These are phyloP conservation scores for Orthonychiurus folsomi DNA, from an alignment of 2,888 invertebrate genomes.

Conservation along the genomic window DNA sequence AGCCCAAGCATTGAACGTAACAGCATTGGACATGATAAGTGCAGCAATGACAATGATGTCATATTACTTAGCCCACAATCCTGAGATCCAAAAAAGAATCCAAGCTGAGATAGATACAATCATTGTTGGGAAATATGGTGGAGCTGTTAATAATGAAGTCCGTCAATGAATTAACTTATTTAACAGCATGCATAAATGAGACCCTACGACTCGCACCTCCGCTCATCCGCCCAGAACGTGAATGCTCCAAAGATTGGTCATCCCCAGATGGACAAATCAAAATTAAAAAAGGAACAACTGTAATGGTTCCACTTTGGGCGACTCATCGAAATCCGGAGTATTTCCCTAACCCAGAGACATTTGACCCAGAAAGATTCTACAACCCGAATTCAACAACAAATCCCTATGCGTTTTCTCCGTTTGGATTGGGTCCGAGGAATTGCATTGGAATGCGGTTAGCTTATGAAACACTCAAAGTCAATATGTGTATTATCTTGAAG, in stretches of 20 bases:
- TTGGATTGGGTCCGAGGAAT: constrained; percentile 27
- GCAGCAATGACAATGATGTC: constrained; percentile 28
- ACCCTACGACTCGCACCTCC: constrained; percentile 18
- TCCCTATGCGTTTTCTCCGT: constrained; percentile 26
- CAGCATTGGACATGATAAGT: constrained; percentile 26
- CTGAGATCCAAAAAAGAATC: constrained; percentile 31
- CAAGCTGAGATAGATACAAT: constrained; percentile 28
- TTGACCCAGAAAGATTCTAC: constrained; percentile 27
- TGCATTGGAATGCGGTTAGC: constrained; percentile 30
- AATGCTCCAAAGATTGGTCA: constrained; percentile 26
- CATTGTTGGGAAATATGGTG: constrained; percentile 15
- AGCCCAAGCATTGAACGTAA: constrained; percentile 28
- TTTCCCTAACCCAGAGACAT: constrained; percentile 27
- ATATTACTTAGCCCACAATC: constrained; percentile 27
- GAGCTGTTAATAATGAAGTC: constrained; percentile 16
- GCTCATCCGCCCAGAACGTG: constrained; percentile 20
- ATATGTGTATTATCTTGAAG: not conserved
- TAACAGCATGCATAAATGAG: constrained; percentile 23
- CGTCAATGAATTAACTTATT: constrained; percentile 14
- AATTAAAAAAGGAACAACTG: constrained; percentile 20
- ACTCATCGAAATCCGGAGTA: constrained; percentile 26
- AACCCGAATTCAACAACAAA: not conserved
- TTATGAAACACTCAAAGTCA: constrained; percentile 12
- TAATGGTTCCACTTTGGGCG: constrained; percentile 33
- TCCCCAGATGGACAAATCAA: constrained; percentile 19